Conservation (phyloP, 2,888 invertebrate species). For the Drosophila demipolita region DNA sequence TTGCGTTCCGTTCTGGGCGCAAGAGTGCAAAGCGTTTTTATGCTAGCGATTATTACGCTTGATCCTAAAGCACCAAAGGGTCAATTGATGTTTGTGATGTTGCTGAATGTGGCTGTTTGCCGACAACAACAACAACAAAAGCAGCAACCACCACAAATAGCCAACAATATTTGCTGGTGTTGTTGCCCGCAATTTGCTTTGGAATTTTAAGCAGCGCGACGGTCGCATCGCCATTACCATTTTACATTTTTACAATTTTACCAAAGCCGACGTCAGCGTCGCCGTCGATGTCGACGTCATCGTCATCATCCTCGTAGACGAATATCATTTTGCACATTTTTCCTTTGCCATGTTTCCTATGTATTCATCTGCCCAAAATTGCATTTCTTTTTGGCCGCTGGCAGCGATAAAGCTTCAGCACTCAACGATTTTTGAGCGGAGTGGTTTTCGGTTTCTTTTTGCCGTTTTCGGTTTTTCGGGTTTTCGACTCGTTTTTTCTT, state of each 20-base stretch:
- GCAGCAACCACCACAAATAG: slow-evolving; percentile 53
- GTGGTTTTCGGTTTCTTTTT: slow-evolving; percentile 13
- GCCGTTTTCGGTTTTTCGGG: slow-evolving; percentile 7
- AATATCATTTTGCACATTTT: slow-evolving; percentile 61
- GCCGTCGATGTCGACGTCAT: slow-evolving; percentile 7
- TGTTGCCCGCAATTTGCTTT: slow-evolving; percentile 77
- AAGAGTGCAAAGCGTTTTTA: slow-evolving; percentile 82
- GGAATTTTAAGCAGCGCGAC: slow-evolving; percentile 82
- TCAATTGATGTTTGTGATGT: slow-evolving; percentile 83
- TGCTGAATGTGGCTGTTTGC: slow-evolving; percentile 68
- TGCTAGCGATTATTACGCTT: slow-evolving; percentile 83
- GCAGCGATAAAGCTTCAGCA: slow-evolving; percentile 68
- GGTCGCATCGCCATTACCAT: slow-evolving; percentile 63
- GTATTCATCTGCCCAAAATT: slow-evolving; percentile 57
- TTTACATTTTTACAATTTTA: slow-evolving; percentile 51
- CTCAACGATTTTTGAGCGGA: slow-evolving; percentile 38
- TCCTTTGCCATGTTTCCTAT: slow-evolving; percentile 41
- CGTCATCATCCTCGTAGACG: slow-evolving; percentile 51
- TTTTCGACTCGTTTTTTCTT: slow-evolving; percentile 4
- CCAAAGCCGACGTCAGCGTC: slow-evolving; percentile 23
- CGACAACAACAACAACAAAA: slow-evolving; percentile 46
- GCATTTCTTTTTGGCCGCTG: slow-evolving; percentile 68
- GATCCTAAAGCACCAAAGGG: slow-evolving; percentile 82
- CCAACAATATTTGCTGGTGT: slow-evolving; percentile 47
- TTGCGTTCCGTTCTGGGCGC: slow-evolving; percentile 48